phyloP scores from a whole-genome alignment of 1,140 invertebrate genomes.

The Drosophila obscura region DNA sequence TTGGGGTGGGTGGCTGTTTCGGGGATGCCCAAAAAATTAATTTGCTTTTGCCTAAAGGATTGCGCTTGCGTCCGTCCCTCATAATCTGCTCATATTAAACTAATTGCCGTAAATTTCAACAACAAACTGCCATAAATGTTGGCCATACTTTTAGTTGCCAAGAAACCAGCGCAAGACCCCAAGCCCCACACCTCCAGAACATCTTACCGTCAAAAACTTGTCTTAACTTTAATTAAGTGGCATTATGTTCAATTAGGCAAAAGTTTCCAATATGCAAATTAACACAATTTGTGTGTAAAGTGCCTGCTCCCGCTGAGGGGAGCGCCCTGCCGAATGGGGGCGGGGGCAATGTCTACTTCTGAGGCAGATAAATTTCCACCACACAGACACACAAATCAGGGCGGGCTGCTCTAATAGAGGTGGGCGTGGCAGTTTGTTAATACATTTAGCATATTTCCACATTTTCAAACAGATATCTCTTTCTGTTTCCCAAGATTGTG shows the following conservation, averaged over 20 bases:
- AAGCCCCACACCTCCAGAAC: neutral
- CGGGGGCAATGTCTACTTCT: slow-evolving; percentile 30
- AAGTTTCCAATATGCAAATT: slow-evolving; percentile 80
- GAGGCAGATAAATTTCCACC: slow-evolving; percentile 60
- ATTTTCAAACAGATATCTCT: neutral
- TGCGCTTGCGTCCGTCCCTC: slow-evolving; percentile 20
- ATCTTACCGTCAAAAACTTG: slow-evolving; percentile 57
- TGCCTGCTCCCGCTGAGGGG: slow-evolving; percentile 7
- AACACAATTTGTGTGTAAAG: slow-evolving; percentile 70
- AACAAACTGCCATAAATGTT: slow-evolving; percentile 70
- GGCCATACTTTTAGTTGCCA: slow-evolving; percentile 54
- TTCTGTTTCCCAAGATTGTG: neutral
- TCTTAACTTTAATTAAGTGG: slow-evolving; percentile 80
- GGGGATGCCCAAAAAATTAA: slow-evolving; percentile 33
- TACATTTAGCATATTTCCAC: slow-evolving; percentile 35
- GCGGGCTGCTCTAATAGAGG: slow-evolving; percentile 13
- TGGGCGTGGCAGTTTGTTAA: slow-evolving; percentile 37
- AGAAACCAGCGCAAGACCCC: slow-evolving; percentile 21
- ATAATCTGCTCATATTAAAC: slow-evolving; percentile 61
- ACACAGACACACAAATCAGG: slow-evolving; percentile 64
- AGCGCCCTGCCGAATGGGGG: neutral
- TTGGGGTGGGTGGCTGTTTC: neutral
- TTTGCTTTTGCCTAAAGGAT: slow-evolving; percentile 38
- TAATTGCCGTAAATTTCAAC: slow-evolving; percentile 68
- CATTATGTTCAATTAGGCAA: slow-evolving; percentile 81